phyloP scores from a whole-genome alignment of 1,140 invertebrate genomes.

The Saccostrea cuccullata region DNA sequence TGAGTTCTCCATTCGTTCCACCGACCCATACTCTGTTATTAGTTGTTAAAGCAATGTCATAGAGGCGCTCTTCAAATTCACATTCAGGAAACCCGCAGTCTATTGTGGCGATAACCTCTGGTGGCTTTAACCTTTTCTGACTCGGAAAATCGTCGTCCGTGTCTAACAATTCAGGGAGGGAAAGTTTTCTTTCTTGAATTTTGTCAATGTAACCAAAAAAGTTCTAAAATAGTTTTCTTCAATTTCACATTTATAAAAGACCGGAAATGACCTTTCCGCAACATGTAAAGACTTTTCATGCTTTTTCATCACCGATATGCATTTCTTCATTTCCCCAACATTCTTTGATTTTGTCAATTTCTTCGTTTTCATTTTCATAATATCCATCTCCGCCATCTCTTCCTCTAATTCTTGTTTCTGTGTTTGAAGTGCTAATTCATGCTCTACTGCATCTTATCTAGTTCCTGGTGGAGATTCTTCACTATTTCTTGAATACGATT shows the following conservation, averaged over 20 bases:
- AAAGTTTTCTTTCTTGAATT: not conserved
- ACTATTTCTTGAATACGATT: not conserved
- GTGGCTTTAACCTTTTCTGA: not conserved
- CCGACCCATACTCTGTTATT: not conserved
- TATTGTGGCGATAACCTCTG: not conserved
- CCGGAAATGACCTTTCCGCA: not conserved
- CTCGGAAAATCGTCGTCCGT: not conserved
- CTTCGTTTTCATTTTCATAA: not conserved
- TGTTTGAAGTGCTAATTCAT: not conserved
- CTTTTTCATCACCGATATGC: not conserved
- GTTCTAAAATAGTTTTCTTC: not conserved
- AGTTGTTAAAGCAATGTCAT: not conserved
- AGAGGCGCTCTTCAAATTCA: not conserved
- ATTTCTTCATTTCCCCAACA: not conserved
- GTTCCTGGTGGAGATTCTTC: not conserved
- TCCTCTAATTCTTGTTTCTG: not conserved
- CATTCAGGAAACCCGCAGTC: not conserved
- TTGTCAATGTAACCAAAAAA: conserved; percentile 3
- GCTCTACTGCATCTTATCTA: not conserved
- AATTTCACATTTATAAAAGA: not conserved
- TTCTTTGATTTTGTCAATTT: not conserved
- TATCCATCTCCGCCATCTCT: not conserved
- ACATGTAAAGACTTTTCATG: not conserved
- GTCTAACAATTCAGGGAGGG: not conserved
- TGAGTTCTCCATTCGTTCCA: not conserved